Percentiles rank a stretch among this genome's conserved stretches.
phyloP scores from a whole-genome alignment of 2,113 vertebrate genomes.

The Physeter macrocephalus region DNA sequence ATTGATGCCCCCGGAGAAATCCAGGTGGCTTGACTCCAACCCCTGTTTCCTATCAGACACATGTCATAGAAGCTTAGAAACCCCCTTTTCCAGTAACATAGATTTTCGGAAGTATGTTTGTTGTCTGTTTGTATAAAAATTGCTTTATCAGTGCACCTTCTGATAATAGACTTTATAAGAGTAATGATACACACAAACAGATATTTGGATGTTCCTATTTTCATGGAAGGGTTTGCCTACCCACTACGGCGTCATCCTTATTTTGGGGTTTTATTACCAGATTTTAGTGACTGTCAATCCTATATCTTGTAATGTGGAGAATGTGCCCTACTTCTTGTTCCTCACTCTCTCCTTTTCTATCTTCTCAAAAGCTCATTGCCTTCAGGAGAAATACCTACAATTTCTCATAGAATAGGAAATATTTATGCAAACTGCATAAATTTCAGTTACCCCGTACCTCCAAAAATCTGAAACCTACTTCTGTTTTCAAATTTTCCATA shows the following conservation, averaged over 20 bases:
- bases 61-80: not conserved
- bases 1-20: not conserved
- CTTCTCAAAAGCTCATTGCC: not conserved
- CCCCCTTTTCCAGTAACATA: not conserved
- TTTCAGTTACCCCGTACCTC: not conserved
- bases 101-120: not conserved
- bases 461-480: not conserved
- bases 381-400: not conserved
- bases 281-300: not conserved
- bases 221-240: not conserved
- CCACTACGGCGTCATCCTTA: not conserved
- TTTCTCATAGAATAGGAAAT: not conserved
- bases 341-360: not conserved
- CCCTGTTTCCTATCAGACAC: not conserved
- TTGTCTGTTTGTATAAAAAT: not conserved
- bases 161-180: not conserved
- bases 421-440: not conserved
- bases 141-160: not conserved
- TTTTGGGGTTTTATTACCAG: not conserved
- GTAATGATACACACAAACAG: not conserved
- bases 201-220: not conserved
- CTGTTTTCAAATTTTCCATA: not conserved
- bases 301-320: not conserved
- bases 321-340: not conserved
- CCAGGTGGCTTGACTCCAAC: not conserved